Evolutionary conservation across 2,113 vertebrate species (phyloP).

Genomic region (Thalassoma bifasciatum): DNA sequence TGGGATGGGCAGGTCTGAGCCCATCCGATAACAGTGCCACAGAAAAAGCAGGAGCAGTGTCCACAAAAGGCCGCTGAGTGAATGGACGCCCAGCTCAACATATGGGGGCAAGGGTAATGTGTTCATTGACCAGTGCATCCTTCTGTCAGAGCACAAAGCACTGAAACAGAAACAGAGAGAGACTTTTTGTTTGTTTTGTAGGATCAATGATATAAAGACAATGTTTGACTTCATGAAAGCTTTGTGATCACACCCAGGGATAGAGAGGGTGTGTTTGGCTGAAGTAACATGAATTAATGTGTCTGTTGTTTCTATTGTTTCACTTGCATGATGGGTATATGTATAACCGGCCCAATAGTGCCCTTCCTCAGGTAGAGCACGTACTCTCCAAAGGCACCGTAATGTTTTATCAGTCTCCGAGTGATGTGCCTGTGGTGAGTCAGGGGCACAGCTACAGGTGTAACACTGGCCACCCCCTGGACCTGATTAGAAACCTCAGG

Average conservation of each 20-base stretch:
- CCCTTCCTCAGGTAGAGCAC: too few relatives aligned
- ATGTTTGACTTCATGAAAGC: background rate
- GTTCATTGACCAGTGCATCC: slow-evolving; percentile 83
- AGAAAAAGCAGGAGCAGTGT: slow-evolving; percentile 88
- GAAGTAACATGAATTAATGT: too few relatives aligned
- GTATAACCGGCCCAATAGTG: too few relatives aligned
- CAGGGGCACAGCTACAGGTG: too few relatives aligned
- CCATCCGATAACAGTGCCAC: slow-evolving; percentile 91
- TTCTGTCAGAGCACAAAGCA: slow-evolving; percentile 37
- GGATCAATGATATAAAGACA: background rate
- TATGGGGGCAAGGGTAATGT: slow-evolving; percentile 77
- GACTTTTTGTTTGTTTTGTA: background rate
- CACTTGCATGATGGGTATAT: too few relatives aligned
- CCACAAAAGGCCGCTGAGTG: slow-evolving; percentile 86
- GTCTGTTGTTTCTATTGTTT: too few relatives aligned
- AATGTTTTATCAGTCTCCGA: too few relatives aligned
- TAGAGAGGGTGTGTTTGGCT: background rate
- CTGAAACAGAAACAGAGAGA: slow-evolving; percentile 38
- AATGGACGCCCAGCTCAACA: slow-evolving; percentile 80
- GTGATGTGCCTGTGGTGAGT: too few relatives aligned
- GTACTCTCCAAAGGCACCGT: too few relatives aligned
- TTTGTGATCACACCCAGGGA: background rate
- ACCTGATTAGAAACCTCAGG: too few relatives aligned
- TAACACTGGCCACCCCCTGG: too few relatives aligned
- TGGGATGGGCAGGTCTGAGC: slow-evolving; percentile 80